phyloP scores from a whole-genome alignment of 2,113 vertebrate species.

The Upupa epops region DNA sequence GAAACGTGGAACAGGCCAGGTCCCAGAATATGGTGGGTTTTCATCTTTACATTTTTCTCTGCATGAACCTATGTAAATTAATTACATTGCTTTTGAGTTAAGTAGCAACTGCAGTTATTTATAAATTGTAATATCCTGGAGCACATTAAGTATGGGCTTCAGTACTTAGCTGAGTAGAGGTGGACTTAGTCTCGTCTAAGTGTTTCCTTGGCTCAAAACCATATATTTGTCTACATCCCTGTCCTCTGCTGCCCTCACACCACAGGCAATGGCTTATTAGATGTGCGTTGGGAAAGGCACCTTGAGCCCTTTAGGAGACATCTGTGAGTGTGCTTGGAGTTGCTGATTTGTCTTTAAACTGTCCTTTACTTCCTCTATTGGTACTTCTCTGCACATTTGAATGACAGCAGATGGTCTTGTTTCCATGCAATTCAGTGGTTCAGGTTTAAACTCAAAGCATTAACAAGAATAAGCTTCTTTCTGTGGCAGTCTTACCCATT shows the following conservation, averaged over 20 bases:
- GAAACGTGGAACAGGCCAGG: constrained; percentile 95
- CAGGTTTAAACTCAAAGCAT: not conserved
- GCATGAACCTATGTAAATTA: not conserved
- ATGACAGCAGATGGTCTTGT: constrained; percentile 23
- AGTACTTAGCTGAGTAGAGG: not conserved
- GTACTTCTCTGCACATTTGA: constrained; percentile 68
- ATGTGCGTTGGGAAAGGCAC: not conserved
- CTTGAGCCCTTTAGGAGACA: constrained; percentile 39
- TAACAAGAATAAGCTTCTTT: not conserved
- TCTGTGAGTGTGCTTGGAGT: constrained; percentile 72
- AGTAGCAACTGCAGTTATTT: not conserved
- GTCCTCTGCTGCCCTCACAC: not conserved
- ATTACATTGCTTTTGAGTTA: not conserved
- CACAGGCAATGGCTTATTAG: not conserved
- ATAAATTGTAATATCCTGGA: not conserved
- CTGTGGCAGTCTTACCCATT: not conserved
- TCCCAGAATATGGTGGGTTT: constrained; percentile 95
- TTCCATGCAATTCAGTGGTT: not conserved
- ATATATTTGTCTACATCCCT: not conserved
- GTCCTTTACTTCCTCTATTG: constrained; percentile 16
- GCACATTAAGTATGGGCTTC: not conserved
- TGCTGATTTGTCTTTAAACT: not conserved
- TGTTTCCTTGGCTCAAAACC: not conserved
- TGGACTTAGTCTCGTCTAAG: not conserved
- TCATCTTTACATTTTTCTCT: not conserved